phyloP scores from a whole-genome alignment of 1,140 invertebrate species.

The Diorhabda carinulata region DNA sequence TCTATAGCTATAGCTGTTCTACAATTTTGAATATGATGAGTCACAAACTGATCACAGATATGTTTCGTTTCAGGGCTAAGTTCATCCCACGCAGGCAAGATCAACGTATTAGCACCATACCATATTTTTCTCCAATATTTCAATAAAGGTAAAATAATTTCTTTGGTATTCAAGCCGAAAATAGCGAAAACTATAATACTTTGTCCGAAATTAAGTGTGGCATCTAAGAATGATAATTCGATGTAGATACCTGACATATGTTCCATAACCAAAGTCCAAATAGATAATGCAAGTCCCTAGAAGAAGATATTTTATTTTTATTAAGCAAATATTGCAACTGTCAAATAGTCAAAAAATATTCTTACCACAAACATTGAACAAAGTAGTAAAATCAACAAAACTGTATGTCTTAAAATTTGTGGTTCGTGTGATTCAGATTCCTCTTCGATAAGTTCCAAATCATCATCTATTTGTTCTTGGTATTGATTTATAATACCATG shows the following conservation, averaged over 20 bases:
- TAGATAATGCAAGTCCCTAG: slow-evolving; percentile 77
- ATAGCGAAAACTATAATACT: slow-evolving; percentile 78
- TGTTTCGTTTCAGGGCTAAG: slow-evolving; percentile 72
- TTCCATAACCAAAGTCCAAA: slow-evolving; percentile 83
- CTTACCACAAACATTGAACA: slow-evolving; percentile 87
- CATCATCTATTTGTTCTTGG: slow-evolving; percentile 50
- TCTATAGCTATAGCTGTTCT: slow-evolving; percentile 72
- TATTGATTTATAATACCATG: slow-evolving; percentile 53
- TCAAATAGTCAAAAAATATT: slow-evolving; percentile 12
- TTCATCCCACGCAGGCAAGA: slow-evolving; percentile 68
- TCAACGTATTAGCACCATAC: slow-evolving; percentile 67
- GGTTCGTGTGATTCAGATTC: slow-evolving; percentile 56
- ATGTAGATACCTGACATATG: slow-evolving; percentile 84
- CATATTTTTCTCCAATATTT: slow-evolving; percentile 59
- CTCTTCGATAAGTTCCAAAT: slow-evolving; percentile 53
- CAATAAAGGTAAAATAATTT: slow-evolving; percentile 63
- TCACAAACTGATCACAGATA: slow-evolving; percentile 84
- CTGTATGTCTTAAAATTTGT: slow-evolving; percentile 76
- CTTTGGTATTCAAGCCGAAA: slow-evolving; percentile 77
- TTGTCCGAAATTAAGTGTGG: slow-evolving; percentile 84
- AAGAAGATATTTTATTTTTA: slow-evolving; percentile 25
- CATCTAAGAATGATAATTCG: slow-evolving; percentile 86
- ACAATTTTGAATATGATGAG: slow-evolving; percentile 79
- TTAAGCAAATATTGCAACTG: not conserved
- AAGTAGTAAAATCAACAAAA: slow-evolving; percentile 75